Evolutionary conservation across 2,888 invertebrate genomes (phyloP).

Genomic region (Trissonchulus latispiculum): DNA sequence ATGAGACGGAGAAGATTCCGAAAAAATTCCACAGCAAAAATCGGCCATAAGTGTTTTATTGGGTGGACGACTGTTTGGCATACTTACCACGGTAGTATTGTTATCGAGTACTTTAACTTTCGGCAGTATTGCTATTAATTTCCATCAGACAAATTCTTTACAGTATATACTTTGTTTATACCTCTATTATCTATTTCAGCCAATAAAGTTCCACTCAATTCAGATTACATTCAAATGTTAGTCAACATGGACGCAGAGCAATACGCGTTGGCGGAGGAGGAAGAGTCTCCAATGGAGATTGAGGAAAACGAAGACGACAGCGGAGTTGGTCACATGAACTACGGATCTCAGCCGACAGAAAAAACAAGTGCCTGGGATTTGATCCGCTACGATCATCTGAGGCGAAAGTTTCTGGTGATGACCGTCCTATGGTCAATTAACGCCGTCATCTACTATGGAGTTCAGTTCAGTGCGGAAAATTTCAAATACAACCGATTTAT

Average conservation of each 20-base stretch:
- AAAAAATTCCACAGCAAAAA: no score
- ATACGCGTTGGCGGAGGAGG: background rate
- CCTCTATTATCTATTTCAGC: background rate
- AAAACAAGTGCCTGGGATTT: background rate
- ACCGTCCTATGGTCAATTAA: constrained; percentile 60
- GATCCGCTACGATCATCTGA: background rate
- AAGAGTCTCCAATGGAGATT: background rate
- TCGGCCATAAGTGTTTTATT: no score
- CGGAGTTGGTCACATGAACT: background rate
- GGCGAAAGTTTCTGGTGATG: background rate
- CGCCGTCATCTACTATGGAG: constrained; percentile 73
- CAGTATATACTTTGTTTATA: no score
- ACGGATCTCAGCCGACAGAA: background rate
- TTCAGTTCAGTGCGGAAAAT: constrained; percentile 71
- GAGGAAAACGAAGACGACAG: background rate
- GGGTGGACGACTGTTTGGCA: no score
- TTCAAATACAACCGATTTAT: constrained; percentile 71
- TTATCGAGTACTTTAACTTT: no score
- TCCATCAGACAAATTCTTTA: no score
- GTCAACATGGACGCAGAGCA: background rate
- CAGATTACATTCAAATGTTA: background rate
- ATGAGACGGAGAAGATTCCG: no score
- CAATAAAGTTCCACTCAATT: background rate
- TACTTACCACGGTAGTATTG: no score
- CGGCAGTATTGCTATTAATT: no score